Percentiles rank a stretch among this genome's conserved stretches.
Evolutionary conservation across 1,140 invertebrate genomes (phyloP).

Genomic region (Cyclina sinensis): DNA sequence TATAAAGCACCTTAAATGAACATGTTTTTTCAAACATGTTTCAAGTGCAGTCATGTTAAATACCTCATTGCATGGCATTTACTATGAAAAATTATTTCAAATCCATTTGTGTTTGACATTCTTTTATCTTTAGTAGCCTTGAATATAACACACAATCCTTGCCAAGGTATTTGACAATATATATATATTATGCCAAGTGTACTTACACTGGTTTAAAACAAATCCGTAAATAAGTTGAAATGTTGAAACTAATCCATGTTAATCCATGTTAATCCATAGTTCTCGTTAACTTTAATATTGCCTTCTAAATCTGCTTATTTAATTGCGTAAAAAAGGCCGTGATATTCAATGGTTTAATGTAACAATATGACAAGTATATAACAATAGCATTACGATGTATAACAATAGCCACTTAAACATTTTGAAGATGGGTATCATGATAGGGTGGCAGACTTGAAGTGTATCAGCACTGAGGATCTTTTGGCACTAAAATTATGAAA

Average conservation of each 20-base stretch:
- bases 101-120: background rate
- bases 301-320: background rate
- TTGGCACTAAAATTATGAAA: background rate
- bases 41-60: background rate
- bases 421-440: conserved; percentile 4
- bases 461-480: background rate
- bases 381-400: background rate
- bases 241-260: conserved; percentile 19
- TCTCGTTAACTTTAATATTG: background rate
- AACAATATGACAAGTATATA: background rate
- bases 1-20: no score
- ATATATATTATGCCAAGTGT: background rate
- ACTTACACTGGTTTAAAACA: background rate
- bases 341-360: background rate
- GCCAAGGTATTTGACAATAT: background rate
- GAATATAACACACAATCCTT: background rate
- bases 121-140: background rate
- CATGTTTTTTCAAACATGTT: no score
- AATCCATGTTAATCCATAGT: background rate
- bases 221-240: conserved; percentile 26
- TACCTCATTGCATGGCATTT: background rate
- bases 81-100: background rate
- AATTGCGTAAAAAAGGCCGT: background rate
- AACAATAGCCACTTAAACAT: background rate
- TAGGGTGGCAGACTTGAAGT: background rate